phyloP scores from a whole-genome alignment of 2,113 vertebrate species.

The Carassius auratus region DNA sequence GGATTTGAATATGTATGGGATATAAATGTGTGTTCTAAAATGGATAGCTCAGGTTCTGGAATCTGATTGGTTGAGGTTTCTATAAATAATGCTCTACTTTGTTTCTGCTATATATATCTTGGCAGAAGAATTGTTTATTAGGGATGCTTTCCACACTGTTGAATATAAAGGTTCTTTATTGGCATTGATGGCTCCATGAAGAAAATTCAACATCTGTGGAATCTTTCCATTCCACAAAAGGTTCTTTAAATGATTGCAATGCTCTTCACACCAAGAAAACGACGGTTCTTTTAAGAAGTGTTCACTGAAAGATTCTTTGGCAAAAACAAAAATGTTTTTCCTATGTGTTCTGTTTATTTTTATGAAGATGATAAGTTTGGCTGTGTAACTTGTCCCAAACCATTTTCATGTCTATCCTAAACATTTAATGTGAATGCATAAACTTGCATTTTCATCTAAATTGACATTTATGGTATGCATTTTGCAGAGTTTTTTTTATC shows the following conservation, averaged over 20 bases:
- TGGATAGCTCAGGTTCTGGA: neutral
- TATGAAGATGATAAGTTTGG: no score
- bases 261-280: no score
- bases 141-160: neutral
- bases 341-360: no score
- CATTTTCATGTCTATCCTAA: neutral
- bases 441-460: neutral
- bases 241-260: no score
- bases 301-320: no score
- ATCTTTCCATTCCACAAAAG: no score
- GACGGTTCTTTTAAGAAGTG: no score
- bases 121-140: neutral
- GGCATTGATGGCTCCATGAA: neutral
- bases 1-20: conserved; percentile 4
- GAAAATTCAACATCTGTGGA: neutral
- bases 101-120: neutral
- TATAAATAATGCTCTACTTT: conserved; percentile 12
- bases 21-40: neutral
- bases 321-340: no score
- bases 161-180: neutral
- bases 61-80: conserved; percentile 2
- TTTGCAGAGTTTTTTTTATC: neutral
- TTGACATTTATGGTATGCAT: neutral
- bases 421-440: no score
- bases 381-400: no score